Base-by-base conservation (phyloP, 2,888 invertebrate species). In the Dorcus parallelipipedus region DNA sequence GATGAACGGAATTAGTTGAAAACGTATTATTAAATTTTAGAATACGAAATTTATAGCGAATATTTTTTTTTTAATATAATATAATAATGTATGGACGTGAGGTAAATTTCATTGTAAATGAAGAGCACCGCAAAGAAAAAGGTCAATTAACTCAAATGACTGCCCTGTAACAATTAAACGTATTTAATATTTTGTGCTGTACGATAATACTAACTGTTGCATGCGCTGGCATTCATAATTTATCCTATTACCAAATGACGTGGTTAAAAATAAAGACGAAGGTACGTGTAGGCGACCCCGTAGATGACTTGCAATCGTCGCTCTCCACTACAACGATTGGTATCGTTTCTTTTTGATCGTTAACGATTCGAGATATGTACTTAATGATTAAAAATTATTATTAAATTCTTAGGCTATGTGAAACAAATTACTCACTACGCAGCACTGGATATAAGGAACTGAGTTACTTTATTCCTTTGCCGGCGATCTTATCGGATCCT, bases 71-170 rank as follows among this genome's bases (percentile, higher is more conserved):
- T 6, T 33, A 7, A 33, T 33, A 33, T 7, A 20, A 33, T 33
- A 23, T 45, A 10, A 45, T 45, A 23, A 41, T 41, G 41, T 14
- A 41, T 9, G 41, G 41, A n/a, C 45, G 23, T 45, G 20, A 3
- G 14, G 45, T 45, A 23, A 20, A 45, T 33, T 33, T 33, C 14
- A 45, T 45, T 9, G 17, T 45, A 45, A 45, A 45, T 45, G 50
- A 60, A 57, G 55, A 50, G 58, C 49, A 53, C 45, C 51, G 58
- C 55, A 61, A 64, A 64, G 60, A 63, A 61, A 64, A 61, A 64
- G 64, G 67, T 67, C 67, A 67, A 67, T 67, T 67, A 67, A 66
- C 67, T 61, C 62, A 54, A 62, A 67, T 67, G 67, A 67, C 67
- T 45, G 45, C 45, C 45, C 58, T 58, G 54, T 64, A 62, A 67